A percentile compares a stretch with the other conserved stretches of the same genome.
These are phyloP conservation scores for Pelodiscus sinensis DNA, from an alignment of 2,113 vertebrate genomes.

Conservation along the genomic window DNA sequence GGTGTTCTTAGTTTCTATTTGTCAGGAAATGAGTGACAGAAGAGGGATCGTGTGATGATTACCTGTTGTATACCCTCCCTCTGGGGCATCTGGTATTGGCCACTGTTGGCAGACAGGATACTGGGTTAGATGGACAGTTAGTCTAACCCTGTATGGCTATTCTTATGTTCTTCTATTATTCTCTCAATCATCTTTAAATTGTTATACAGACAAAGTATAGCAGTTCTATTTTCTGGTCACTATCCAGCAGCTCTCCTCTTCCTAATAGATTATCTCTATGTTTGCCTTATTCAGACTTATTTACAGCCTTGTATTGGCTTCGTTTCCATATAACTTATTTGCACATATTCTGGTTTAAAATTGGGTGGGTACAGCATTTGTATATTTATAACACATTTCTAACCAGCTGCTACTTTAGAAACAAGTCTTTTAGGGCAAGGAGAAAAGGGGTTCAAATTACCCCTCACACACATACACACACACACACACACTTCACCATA, in stretches of 20 bases:
- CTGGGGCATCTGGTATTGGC: no score
- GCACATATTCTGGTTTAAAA: not conserved
- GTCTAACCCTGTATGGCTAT: no score
- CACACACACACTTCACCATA: no score
- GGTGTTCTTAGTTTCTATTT: no score
- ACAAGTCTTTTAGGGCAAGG: not conserved
- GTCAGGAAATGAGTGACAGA: no score
- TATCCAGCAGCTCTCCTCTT: not conserved
- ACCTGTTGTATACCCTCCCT: no score
- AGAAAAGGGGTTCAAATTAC: not conserved
- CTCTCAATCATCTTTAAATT: not conserved
- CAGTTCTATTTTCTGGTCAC: not conserved
- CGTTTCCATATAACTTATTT: not conserved
- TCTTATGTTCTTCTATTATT: fast-evolving
- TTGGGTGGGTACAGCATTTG: not conserved
- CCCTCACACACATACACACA: fast-evolving
- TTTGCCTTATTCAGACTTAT: not conserved
- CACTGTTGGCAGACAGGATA: no score
- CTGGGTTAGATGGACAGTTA: no score
- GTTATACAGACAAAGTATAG: not conserved
- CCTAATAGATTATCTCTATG: not conserved
- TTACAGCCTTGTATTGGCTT: not conserved
- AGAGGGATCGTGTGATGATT: no score
- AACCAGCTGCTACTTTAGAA: not conserved
- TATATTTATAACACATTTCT: not conserved